These are phyloP conservation scores for Paedocypris micromegethes DNA, from an alignment of 2,797 vertebrate species.

Conservation along the genomic window DNA sequence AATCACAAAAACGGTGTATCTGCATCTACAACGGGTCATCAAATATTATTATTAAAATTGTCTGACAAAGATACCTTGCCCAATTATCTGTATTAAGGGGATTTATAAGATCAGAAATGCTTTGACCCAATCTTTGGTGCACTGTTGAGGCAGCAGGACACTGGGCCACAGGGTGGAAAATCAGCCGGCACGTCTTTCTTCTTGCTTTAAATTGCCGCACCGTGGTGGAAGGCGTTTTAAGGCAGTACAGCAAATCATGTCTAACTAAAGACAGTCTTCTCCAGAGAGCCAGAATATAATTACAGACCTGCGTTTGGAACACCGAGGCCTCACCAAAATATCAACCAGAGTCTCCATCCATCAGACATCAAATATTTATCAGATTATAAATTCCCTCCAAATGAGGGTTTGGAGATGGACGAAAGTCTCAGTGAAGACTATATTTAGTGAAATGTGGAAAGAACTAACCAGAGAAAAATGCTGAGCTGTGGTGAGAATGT, in stretches of 20 bases:
- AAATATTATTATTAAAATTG: no score
- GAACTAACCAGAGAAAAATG: slow-evolving; percentile 2
- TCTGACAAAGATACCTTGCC: no score
- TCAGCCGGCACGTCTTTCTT: slow-evolving; percentile 12
- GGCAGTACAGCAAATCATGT: slow-evolving; percentile 33
- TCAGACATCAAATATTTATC: slow-evolving; percentile 49
- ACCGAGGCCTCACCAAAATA: slow-evolving; percentile 11
- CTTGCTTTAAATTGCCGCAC: slow-evolving; percentile 16
- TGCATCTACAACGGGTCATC: no score
- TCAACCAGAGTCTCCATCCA: slow-evolving; percentile 34
- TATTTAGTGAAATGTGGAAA: slow-evolving; percentile 28
- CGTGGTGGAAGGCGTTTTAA: slow-evolving; percentile 16
- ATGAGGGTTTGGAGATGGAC: slow-evolving; percentile 34
- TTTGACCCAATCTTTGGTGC: not conserved
- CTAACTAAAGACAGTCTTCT: slow-evolving; percentile 29
- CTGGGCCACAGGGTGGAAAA: slow-evolving; percentile 15
- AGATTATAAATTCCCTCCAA: slow-evolving; percentile 35
- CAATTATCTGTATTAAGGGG: no score
- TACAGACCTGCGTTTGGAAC: slow-evolving; percentile 28
- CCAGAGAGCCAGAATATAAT: slow-evolving; percentile 26
- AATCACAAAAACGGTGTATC: no score
- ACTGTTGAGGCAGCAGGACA: not conserved
- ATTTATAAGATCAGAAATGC: no score
- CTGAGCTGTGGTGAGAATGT: not conserved
- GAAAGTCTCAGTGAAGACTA: slow-evolving; percentile 13